Evolutionary conservation across 1,140 invertebrate species (phyloP), one percentile per base, ranked within the genome.

Genomic region (Tribolium castaneum): DNA sequence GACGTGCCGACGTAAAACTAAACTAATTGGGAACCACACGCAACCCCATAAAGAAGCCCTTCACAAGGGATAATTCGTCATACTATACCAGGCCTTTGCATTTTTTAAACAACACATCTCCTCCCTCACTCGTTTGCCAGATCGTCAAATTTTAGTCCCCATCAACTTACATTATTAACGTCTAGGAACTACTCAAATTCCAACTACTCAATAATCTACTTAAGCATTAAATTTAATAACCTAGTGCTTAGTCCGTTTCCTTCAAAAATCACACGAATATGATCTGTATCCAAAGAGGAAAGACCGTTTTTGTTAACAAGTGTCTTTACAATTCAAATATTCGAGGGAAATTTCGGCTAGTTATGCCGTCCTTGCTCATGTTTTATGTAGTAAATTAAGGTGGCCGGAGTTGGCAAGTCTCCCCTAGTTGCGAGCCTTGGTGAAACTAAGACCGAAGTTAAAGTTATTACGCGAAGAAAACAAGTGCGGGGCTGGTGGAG

Each of bases 391-490:
- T 30, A 30, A 30, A 30, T 30, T 30, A 30, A 30, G 25, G 25
- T 30, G 25, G 25, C 6, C 25, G 25, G 6, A 30, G 25, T 30
- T 30, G 25, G 25, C 25, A 30, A 30, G 25, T 14, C 49, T 50
- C 49, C 49, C 49, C 49, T n/a, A 50, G 49, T 50, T 50, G 49
- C 49, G 13, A 52, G 16, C 10, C 14, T 45, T 14, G 1, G 22
- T 35, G 25, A 66, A 66, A 66, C 22, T 66, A 9, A 14, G 14
- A 35, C 10, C 59, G 16, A 25, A 25, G 54, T n/a, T 30, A 66
- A 66, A 66, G 59, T 66, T 66, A 66, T 66, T 66, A 66, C 30
- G 30, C 35, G 59, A 66, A 66, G 59, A 66, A 66, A 66, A 66
- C 30, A 66, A 66, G 30, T 66, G 59, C 9, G n/a, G 59, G 59